Conservation (phyloP, 2,113 vertebrate genomes). For the Austrofundulus limnaeus region DNA sequence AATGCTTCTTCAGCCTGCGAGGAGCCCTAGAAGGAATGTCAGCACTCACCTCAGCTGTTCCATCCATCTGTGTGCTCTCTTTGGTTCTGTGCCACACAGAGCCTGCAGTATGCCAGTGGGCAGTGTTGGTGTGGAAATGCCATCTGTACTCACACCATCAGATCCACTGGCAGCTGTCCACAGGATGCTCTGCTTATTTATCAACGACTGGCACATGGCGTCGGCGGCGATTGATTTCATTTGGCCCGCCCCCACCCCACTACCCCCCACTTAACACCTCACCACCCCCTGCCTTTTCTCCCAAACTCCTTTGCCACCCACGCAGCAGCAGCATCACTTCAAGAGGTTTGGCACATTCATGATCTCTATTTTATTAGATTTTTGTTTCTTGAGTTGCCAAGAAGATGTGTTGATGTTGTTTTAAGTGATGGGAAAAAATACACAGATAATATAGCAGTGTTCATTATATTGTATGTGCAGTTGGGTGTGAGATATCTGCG, state of each 20-base stretch:
- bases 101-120: conserved; percentile 46
- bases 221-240: conserved; percentile 70
- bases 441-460: not conserved
- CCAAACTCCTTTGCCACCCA: conserved; percentile 13
- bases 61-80: conserved; percentile 50
- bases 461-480: conserved; percentile 27
- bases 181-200: conserved; percentile 59
- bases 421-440: conserved; percentile 20
- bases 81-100: conserved; percentile 27
- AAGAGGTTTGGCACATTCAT: conserved; percentile 13
- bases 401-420: conserved; percentile 16
- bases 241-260: conserved; percentile 21
- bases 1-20: conserved; percentile 25
- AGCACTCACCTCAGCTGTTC: conserved; percentile 48
- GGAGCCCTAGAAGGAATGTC: conserved; percentile 22
- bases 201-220: conserved; percentile 58
- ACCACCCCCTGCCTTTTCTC: conserved; percentile 3
- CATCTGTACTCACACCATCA: conserved; percentile 68
- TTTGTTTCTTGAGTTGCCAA: conserved; percentile 19
- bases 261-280: conserved; percentile 19
- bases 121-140: conserved; percentile 52
- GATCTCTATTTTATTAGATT: conserved; percentile 1
- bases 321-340: not conserved
- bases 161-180: conserved; percentile 58
- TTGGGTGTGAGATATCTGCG: conserved; percentile 2